phyloP scores from a whole-genome alignment of 2,888 invertebrate species.

The Aspidiotus destructor region DNA sequence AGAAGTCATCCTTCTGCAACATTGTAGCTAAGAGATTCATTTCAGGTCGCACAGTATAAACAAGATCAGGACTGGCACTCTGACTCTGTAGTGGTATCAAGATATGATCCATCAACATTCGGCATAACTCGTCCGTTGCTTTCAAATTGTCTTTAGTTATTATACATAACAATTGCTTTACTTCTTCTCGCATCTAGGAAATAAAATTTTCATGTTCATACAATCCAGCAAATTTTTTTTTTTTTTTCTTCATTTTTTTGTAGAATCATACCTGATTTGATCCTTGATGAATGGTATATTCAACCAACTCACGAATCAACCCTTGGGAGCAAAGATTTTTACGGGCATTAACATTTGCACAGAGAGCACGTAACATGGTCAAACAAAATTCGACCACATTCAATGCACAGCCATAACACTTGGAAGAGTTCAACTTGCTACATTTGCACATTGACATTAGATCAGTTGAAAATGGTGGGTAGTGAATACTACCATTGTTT shows the following conservation, averaged over 20 bases:
- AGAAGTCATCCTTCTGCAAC: constrained; percentile 83
- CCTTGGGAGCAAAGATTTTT: constrained; percentile 71
- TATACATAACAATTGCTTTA: constrained; percentile 75
- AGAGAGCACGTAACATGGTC: constrained; percentile 78
- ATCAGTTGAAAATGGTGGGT: constrained; percentile 10
- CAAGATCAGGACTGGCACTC: constrained; percentile 62
- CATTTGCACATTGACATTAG: constrained; percentile 33
- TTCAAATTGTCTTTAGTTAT: constrained; percentile 76
- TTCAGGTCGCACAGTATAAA: constrained; percentile 73
- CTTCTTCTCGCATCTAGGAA: constrained; percentile 69
- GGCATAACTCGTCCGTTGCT: constrained; percentile 74
- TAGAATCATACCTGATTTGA: constrained; percentile 53
- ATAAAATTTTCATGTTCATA: not conserved
- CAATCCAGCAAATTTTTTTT: not conserved
- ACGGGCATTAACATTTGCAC: constrained; percentile 65
- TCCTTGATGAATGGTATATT: constrained; percentile 80
- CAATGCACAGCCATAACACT: constrained; percentile 79
- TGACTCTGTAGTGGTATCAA: constrained; percentile 69
- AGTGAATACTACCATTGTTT: constrained; percentile 33
- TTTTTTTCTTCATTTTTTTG: not conserved
- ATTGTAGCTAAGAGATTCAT: constrained; percentile 78
- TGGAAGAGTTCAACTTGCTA: constrained; percentile 38
- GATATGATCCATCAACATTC: constrained; percentile 69
- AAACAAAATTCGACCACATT: constrained; percentile 90
- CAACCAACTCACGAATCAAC: constrained; percentile 77